Conservation (phyloP, 2,888 invertebrate genomes). For the Cataglyphis rosenhaueri region DNA sequence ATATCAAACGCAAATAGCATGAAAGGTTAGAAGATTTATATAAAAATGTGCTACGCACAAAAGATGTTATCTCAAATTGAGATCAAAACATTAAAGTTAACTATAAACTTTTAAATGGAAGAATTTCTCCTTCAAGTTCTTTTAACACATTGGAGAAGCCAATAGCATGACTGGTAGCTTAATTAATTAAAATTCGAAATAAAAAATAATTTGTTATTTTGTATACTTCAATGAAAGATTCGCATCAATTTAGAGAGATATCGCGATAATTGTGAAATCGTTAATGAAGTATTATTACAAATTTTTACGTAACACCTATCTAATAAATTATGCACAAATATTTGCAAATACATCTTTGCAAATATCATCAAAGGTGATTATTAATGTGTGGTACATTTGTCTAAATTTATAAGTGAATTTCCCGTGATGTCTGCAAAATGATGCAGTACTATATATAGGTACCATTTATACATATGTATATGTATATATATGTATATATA, state of each 20-base stretch:
- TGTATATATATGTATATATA: not conserved
- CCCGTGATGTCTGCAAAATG: constrained; percentile 7
- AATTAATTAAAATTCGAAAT: constrained; percentile 72
- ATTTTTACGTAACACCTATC: constrained; percentile 1
- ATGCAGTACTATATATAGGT: constrained; percentile 57
- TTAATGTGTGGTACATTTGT: not conserved
- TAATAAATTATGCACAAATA: constrained; percentile 4
- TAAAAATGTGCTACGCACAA: not conserved
- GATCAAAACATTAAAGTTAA: not conserved
- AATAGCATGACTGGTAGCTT: constrained; percentile 74
- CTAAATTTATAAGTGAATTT: constrained; percentile 26
- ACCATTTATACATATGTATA: constrained; percentile 67
- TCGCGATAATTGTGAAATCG: constrained; percentile 45
- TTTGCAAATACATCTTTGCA: not conserved
- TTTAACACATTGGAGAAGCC: constrained; percentile 53
- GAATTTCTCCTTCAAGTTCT: not conserved
- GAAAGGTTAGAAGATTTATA: not conserved
- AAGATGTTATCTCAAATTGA: not conserved
- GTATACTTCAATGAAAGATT: constrained; percentile 72
- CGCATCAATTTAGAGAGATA: constrained; percentile 47
- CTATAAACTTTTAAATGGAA: not conserved
- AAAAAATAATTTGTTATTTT: constrained; percentile 70
- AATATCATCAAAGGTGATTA: constrained; percentile 39
- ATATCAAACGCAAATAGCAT: not conserved
- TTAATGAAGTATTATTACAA: constrained; percentile 60